These are phyloP conservation scores for Aphodius sticticus DNA, from an alignment of 2,888 invertebrate species.

Conservation along the genomic window DNA sequence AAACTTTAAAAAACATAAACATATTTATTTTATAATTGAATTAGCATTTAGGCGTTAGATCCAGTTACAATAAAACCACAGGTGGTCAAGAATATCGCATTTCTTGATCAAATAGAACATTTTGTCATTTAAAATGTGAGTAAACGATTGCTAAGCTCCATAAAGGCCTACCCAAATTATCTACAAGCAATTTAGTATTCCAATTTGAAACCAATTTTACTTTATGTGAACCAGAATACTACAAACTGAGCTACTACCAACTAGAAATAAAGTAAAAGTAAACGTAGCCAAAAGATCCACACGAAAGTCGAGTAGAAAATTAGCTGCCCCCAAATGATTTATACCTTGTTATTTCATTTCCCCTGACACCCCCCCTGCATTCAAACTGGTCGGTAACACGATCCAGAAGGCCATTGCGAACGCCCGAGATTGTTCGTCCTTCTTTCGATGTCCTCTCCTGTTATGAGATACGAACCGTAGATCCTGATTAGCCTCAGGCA, in stretches of 20 bases:
- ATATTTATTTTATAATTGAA: too few species aligned
- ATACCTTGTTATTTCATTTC: background rate
- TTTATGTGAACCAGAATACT: too few species aligned
- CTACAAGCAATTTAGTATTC: too few species aligned
- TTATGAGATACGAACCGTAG: constrained; percentile 4
- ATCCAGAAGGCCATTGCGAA: background rate
- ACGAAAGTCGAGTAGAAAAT: background rate
- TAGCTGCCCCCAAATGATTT: background rate
- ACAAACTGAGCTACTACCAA: background rate
- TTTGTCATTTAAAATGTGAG: too few species aligned
- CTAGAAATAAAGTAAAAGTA: background rate
- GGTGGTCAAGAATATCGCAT: too few species aligned
- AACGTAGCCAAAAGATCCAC: background rate
- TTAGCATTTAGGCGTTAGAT: too few species aligned
- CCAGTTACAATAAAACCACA: too few species aligned
- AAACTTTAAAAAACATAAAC: too few species aligned
- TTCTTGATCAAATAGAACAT: too few species aligned
- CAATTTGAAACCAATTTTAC: too few species aligned
- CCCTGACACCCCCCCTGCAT: background rate
- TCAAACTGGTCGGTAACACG: background rate
- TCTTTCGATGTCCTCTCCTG: background rate
- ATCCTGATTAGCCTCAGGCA: background rate
- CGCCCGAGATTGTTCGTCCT: background rate
- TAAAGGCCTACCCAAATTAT: too few species aligned
- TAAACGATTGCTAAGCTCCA: too few species aligned